Evolutionary conservation across 2,113 vertebrate genomes (phyloP).

Genomic region (Halichoeres trimaculatus): DNA sequence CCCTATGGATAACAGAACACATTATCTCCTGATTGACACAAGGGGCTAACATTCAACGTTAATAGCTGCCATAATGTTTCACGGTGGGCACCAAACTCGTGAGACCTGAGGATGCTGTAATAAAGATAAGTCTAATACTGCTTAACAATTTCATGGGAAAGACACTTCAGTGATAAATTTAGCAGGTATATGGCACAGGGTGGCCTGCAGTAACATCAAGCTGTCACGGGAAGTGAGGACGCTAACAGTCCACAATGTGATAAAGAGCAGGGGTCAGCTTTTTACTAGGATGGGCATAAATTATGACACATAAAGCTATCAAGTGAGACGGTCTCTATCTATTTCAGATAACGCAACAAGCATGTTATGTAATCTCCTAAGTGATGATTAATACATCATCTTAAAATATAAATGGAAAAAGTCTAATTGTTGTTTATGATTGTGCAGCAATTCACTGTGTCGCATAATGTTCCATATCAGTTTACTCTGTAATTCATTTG

Average conservation of each 20-base stretch:
- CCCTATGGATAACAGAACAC: slow-evolving; percentile 1
- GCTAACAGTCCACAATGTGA: slow-evolving; percentile 40
- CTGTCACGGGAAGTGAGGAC: slow-evolving; percentile 50
- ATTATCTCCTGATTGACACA: slow-evolving; percentile 56
- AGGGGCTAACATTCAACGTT: slow-evolving; percentile 47
- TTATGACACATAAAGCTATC: slow-evolving; percentile 52
- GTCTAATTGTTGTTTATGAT: slow-evolving; percentile 27
- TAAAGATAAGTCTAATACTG: slow-evolving; percentile 28
- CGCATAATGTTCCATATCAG: background rate
- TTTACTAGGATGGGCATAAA: slow-evolving; percentile 50
- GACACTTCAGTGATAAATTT: slow-evolving; percentile 31
- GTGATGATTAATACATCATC: slow-evolving; percentile 40
- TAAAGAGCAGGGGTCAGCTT: slow-evolving; percentile 44
- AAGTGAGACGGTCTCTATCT: background rate
- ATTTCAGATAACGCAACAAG: background rate
- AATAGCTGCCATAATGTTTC: slow-evolving; percentile 43
- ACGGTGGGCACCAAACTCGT: slow-evolving; percentile 19
- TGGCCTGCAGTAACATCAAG: slow-evolving; percentile 42
- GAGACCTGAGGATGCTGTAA: slow-evolving; percentile 17
- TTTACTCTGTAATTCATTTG: slow-evolving; percentile 9
- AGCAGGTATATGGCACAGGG: slow-evolving; percentile 45
- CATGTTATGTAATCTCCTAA: slow-evolving; percentile 20
- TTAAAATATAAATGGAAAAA: slow-evolving; percentile 1
- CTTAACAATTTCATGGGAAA: slow-evolving; percentile 57
- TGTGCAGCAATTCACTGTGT: slow-evolving; percentile 19